Base-by-base conservation (phyloP, 2,888 invertebrate species). In the Nomada hirtipes region DNA sequence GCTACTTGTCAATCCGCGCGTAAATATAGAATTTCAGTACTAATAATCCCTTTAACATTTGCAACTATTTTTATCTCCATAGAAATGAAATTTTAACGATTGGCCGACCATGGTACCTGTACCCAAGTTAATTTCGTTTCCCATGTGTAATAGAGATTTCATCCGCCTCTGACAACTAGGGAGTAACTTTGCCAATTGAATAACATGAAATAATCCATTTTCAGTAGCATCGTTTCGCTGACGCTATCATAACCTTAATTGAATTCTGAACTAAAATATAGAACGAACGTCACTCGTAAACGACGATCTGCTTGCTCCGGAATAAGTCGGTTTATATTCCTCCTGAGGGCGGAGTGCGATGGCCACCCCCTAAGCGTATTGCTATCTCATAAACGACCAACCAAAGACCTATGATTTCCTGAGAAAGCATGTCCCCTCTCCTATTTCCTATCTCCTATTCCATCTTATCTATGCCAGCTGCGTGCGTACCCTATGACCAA, bases 291-390 rank as follows among this genome's bases (percentile, higher is more conserved):
- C 52, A 59, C 36, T 44, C 60, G 36, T 64, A 60, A 65, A 70
- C 50, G 59, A 52, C 29, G 59, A 59, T 29, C 52, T 52, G 60
- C 29, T 36, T 72, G 61, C 42, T 23, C 29, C 47, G 2, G 42
- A 81, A 79, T 55, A 74, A 82, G 67, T 76, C 82, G 7, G 65
- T 82, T 82, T 82, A 78, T 84, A 87, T 84, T 86, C 76, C 75
- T 71, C 77, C 57, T 18, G 65, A 50, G 47, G 65, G 55, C 13
- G 23, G 59, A 23, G 52, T 65, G 71, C 29, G 76, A 80, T 61
- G 53, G 71, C 59, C 29, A 23, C 47, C 67, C 63, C 67, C 20
- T 64, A 60, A 63, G 71, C 75, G 75, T 72, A 72, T 60, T 52
- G 78, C 55, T 69, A 69, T 81, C 72, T 76, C 81, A 60, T 81